Base-by-base conservation (phyloP, 2,113 vertebrate species). In the Grantiella picta region DNA sequence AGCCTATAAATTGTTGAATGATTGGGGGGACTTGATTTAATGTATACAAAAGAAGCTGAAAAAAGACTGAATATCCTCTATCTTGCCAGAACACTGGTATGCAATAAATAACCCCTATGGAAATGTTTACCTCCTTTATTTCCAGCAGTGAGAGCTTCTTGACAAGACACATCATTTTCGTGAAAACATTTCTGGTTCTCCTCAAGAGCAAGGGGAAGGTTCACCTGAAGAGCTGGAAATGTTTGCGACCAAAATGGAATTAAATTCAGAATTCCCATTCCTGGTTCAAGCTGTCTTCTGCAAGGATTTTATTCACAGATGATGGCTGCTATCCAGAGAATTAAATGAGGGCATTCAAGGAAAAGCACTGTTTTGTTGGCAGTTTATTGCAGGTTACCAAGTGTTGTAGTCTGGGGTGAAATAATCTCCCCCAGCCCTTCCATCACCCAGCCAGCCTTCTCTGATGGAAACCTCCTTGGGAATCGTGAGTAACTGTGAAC, bases 381-480 rank as follows among this genome's bases (percentile, higher is more conserved):
- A 75, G 15, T 40, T 92, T 60, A 36, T 40, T n/a, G 31, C 9
- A 24, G 25, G 28, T 19, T 38, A 65, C 47, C 40, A 47, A 65
- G 60, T 24, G 9, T 5, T 47, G 15, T 52, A 38, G 25, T 31
- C 61, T 82, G 71, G 38, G n/a, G 35, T 68, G 49, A 53, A 68
- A 28, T 38, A 56, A 63, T 33, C 13, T 66, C 56, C 28, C 31
- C 15, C 24, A 81, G 69, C 35, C 50, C 16, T 45, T 45, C 49
- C 14, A n/a, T 45, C 11, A 20, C 29, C 10, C 45, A 65, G 45
- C 12, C 1, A 0, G 9, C 45, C n/a, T 5, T 14, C 68, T 56
- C 73, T 53, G 25, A 40, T 21, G n/a, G 54, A 83, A 57, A 47
- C 17, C 8, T 73, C 54, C 49, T 36, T 7, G 14, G 56, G 64